These are phyloP conservation scores for Cyprinodon tularosa DNA, from an alignment of 2,113 vertebrate species.

Conservation along the genomic window DNA sequence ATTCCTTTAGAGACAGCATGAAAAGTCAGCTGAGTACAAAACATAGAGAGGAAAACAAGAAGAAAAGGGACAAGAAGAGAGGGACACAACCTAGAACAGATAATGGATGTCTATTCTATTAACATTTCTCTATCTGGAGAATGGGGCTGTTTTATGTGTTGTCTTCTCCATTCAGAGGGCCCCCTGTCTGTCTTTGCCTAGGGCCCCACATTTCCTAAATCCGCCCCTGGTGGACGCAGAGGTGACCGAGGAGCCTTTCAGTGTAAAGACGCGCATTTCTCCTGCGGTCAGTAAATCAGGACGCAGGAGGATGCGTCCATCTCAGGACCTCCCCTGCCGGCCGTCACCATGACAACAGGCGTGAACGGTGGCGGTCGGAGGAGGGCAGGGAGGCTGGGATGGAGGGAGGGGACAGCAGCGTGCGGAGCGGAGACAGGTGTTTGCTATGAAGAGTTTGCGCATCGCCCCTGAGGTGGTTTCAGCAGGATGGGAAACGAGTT, in stretches of 20 bases:
- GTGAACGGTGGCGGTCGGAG: constrained; percentile 55
- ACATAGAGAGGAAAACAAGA: no score
- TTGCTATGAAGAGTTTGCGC: constrained; percentile 69
- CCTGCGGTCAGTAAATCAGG: constrained; percentile 58
- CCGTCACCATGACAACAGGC: constrained; percentile 83
- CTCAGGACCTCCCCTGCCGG: constrained; percentile 65
- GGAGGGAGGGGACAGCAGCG: constrained; percentile 30
- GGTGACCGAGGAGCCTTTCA: constrained; percentile 31
- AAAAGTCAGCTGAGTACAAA: no score
- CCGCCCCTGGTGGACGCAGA: no score
- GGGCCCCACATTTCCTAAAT: no score
- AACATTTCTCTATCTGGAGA: no score
- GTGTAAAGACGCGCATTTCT: constrained; percentile 48
- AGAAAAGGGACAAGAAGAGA: no score
- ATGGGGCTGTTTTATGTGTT: no score
- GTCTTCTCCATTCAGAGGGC: no score
- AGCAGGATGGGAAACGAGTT: constrained; percentile 63
- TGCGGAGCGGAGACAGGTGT: constrained; percentile 75
- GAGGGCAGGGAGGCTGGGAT: background rate
- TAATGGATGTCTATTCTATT: no score
- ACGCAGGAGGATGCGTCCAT: constrained; percentile 45
- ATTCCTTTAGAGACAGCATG: no score
- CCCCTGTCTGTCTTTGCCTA: no score
- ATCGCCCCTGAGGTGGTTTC: constrained; percentile 52
- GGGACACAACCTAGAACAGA: no score